Conservation (phyloP, 2,888 invertebrate species). For the Cryptocheilus praepositus region DNA sequence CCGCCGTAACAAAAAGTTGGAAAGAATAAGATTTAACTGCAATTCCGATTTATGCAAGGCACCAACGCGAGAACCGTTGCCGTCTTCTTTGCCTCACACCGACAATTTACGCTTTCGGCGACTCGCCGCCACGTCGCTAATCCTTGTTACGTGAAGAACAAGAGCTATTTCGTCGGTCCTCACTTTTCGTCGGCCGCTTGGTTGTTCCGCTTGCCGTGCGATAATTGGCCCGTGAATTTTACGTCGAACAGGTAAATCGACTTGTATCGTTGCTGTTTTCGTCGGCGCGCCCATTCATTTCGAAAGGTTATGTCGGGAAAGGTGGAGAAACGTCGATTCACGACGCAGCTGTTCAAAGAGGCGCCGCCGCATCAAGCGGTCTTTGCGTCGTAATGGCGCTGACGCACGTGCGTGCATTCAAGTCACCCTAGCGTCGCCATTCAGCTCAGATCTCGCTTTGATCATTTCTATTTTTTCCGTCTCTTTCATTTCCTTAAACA, state of each 20-base stretch:
- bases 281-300: neutral
- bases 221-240: constrained; percentile 44
- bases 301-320: neutral
- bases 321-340: constrained; percentile 16
- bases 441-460: too few relatives aligned
- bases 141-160: constrained; percentile 30
- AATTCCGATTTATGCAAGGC: constrained; percentile 24
- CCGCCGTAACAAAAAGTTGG: neutral
- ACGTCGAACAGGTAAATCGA: constrained; percentile 9
- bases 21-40: constrained; percentile 16
- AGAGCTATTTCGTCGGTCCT: constrained; percentile 23
- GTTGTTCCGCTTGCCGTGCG: constrained; percentile 23
- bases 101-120: constrained; percentile 35
- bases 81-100: neutral
- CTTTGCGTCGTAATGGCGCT: too few relatives aligned
- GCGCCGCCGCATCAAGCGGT: too few relatives aligned
- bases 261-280: neutral
- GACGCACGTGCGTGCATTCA: too few relatives aligned
- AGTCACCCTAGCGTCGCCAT: too few relatives aligned
- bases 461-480: neutral
- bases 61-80: constrained; percentile 6
- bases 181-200: constrained; percentile 35
- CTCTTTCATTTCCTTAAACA: too few relatives aligned
- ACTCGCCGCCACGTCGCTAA: constrained; percentile 25
- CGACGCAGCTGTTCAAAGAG: too few relatives aligned